A percentile compares a stretch with the other conserved stretches of the same genome.
Evolutionary conservation across 2,113 vertebrate species (phyloP).

Genomic region (Heterocephalus glaber): DNA sequence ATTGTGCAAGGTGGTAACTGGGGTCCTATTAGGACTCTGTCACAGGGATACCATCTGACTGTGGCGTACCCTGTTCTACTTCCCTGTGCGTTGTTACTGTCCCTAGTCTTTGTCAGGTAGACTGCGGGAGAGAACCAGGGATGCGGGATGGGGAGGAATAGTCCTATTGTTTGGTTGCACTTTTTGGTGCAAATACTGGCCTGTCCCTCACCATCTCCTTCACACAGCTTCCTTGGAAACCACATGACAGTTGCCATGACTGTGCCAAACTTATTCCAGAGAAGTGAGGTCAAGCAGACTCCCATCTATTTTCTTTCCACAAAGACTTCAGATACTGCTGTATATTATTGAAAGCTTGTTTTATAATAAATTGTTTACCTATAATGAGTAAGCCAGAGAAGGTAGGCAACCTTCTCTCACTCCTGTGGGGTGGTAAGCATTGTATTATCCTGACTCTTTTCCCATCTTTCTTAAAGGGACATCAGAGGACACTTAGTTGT

Average conservation of each 20-base stretch:
- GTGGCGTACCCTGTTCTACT: neutral
- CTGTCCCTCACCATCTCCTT: neutral
- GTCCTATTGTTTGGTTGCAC: neutral
- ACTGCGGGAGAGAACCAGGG: neutral
- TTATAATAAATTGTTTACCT: slow-evolving; percentile 38
- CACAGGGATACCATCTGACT: neutral
- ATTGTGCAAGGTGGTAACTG: neutral
- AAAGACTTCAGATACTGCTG: neutral
- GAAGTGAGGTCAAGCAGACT: neutral
- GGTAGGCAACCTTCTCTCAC: neutral
- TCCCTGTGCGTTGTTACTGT: neutral
- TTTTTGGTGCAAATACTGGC: slow-evolving; percentile 12
- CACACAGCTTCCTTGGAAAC: neutral
- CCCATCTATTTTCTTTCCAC: slow-evolving; percentile 26
- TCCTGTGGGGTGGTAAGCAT: neutral
- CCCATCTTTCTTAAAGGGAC: neutral
- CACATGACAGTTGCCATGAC: neutral
- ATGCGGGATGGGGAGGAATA: neutral
- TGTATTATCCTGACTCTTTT: neutral
- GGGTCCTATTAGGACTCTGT: neutral
- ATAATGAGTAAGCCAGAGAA: neutral
- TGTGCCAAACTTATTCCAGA: slow-evolving; percentile 18
- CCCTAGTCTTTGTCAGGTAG: neutral
- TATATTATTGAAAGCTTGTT: neutral
- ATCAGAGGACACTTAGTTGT: neutral